These are phyloP conservation scores for Drosophila sechellia DNA, from an alignment of 1,140 invertebrate species.

Conservation along the genomic window DNA sequence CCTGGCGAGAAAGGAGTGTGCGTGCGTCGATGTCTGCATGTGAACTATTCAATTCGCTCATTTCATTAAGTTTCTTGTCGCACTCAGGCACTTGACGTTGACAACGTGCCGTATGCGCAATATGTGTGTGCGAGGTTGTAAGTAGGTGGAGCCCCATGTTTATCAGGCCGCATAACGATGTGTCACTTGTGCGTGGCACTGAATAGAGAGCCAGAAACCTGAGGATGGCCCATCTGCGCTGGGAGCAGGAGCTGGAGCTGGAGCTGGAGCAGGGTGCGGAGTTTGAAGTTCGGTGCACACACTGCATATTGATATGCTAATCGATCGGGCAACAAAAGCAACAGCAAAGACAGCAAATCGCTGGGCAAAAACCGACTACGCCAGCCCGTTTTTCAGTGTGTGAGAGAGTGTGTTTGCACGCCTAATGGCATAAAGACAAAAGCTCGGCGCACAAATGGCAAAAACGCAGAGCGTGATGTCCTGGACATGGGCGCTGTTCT, in stretches of 20 bases:
- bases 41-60: slow-evolving; percentile 79
- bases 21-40: slow-evolving; percentile 17
- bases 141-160: slow-evolving; percentile 43
- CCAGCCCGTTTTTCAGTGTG: neutral
- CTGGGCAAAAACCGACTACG: slow-evolving; percentile 30
- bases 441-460: slow-evolving; percentile 62
- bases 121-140: slow-evolving; percentile 32
- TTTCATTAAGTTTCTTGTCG: slow-evolving; percentile 78
- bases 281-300: slow-evolving; percentile 18
- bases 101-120: slow-evolving; percentile 71
- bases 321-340: slow-evolving; percentile 49
- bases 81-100: slow-evolving; percentile 64
- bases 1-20: slow-evolving; percentile 23
- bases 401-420: slow-evolving; percentile 33
- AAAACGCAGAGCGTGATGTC: slow-evolving; percentile 63
- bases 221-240: neutral
- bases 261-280: neutral
- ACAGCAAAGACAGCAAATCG: slow-evolving; percentile 22
- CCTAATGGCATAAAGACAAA: slow-evolving; percentile 76
- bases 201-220: slow-evolving; percentile 23
- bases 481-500: slow-evolving; percentile 17
- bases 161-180: slow-evolving; percentile 77
- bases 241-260: too few relatives aligned
- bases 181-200: slow-evolving; percentile 62
- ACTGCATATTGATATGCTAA: slow-evolving; percentile 81